Evolutionary conservation across 2,888 invertebrate species (phyloP).

Genomic region (Trichogramma evanescens): DNA sequence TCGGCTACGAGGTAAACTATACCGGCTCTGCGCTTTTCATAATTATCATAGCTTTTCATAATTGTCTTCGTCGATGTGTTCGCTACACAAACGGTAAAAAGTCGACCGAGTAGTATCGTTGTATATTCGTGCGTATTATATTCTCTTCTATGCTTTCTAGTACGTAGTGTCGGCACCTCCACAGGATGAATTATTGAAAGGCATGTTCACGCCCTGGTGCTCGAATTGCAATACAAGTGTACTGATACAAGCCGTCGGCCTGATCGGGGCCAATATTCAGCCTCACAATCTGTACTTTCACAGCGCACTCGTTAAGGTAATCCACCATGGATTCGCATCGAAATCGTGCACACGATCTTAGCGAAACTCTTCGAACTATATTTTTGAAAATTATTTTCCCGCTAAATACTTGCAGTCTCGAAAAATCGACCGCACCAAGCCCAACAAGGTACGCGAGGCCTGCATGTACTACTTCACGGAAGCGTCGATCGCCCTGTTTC

Average conservation of each 20-base stretch:
- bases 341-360: background rate
- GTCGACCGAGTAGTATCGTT: background rate
- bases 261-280: slow-evolving; percentile 86
- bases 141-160: slow-evolving; percentile 42
- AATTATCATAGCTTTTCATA: background rate
- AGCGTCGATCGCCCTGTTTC: slow-evolving; percentile 68
- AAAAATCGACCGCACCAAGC: slow-evolving; percentile 66
- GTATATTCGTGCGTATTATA: background rate
- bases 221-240: slow-evolving; percentile 61
- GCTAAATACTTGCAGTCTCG: slow-evolving; percentile 56
- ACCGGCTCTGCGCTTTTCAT: background rate
- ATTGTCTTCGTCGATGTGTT: background rate
- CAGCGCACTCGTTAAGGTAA: slow-evolving; percentile 79
- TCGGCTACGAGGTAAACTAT: slow-evolving; percentile 66
- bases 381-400: background rate
- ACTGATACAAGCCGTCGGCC: slow-evolving; percentile 68
- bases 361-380: background rate
- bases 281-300: slow-evolving; percentile 86
- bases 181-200: slow-evolving; percentile 61
- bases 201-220: slow-evolving; percentile 77
- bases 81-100: too few relatives aligned
- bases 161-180: slow-evolving; percentile 68
- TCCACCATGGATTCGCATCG: slow-evolving; percentile 6
- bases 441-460: slow-evolving; percentile 68
- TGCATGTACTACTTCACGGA: slow-evolving; percentile 80